These are phyloP conservation scores for Corticium candelabrum DNA, from an alignment of 37 sponge, comb jelly and placozoan species.

Conservation along the genomic window DNA sequence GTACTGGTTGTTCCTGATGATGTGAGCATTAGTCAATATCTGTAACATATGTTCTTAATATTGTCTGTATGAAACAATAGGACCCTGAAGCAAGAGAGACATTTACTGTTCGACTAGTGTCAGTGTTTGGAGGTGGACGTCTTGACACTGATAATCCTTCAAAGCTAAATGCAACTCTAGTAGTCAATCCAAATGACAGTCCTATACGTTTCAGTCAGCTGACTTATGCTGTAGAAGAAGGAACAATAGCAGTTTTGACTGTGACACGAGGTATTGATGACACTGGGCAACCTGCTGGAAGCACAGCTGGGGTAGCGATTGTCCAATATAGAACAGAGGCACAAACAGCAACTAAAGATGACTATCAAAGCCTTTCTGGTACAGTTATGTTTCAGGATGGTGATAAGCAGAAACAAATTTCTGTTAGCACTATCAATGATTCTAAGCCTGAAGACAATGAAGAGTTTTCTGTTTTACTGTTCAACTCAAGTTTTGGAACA, in stretches of 20 bases:
- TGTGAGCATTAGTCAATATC: too few species aligned
- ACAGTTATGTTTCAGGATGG: neutral
- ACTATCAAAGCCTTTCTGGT: neutral
- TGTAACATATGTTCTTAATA: too few species aligned
- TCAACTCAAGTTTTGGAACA: neutral
- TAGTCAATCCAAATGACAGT: neutral
- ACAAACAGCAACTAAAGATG: neutral
- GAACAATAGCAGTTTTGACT: neutral
- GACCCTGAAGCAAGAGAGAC: slow-evolving; percentile 58
- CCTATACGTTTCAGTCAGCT: neutral
- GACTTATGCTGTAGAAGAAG: neutral
- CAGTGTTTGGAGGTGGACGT: slow-evolving; percentile 48
- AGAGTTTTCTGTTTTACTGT: slow-evolving; percentile 34
- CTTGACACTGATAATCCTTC: neutral
- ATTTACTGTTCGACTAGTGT: slow-evolving; percentile 38
- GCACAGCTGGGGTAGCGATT: neutral
- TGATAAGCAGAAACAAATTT: slow-evolving; percentile 6
- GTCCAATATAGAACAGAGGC: neutral
- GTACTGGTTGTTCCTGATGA: neutral
- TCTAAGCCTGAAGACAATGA: slow-evolving; percentile 43
- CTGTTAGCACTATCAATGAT: slow-evolving; percentile 33
- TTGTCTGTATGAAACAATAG: too few species aligned
- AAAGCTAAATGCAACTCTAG: neutral
- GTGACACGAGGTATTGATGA: neutral
- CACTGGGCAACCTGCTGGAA: neutral